Evolutionary conservation across 2,888 invertebrate genomes (phyloP), one percentile per base, ranked within the genome.

Genomic region (Drosophila cracens): DNA sequence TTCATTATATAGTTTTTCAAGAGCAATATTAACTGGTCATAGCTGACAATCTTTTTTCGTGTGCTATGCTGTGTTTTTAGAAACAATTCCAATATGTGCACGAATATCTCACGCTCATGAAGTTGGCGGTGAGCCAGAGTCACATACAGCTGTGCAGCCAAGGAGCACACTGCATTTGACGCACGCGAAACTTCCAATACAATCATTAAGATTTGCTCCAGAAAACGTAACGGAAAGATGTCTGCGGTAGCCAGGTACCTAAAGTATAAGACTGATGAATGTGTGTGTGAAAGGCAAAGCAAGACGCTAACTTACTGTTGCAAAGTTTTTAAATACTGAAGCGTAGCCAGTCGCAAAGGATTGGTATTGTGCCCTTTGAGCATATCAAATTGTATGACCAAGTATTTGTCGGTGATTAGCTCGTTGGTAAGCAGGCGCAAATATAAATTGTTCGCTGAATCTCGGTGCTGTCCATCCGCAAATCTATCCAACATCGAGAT

Each of bases 391-490:
- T 80, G 86, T 7, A 90, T 33, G 0, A 31, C 53, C 31, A 85
- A 33, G 29, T 54, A 88, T 25, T 66, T 68, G 7, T 70, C 70
- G 2, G 48, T 58, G 36, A 86, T 81, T 6, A 85, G 48, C 29
- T 85, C 75, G 21, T 85, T 86, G 43, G 86, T 85, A 0, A 85
- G 46, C 7, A 66, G 0, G n/a, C 87, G 88, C 36, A 85, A 52
- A 60, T 76, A 78, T 6, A 70, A 56, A 25, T 56, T 65, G 13
- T 67, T 65, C 7, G 34, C 27, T 13, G 48, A 27, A 67, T 85
- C 69, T 0, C 60, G 53, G 8, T 74, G 66, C 16, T 68, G 53
- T 38, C 27, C 77, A 0, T 25, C 27, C 3, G 54, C 63, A 48
- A 85, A 85, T 38, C 59, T 57, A 7, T 69, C 34, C 6, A 85